Evolutionary conservation across 2,797 vertebrate species (phyloP).

Genomic region (Sebastes glaucus): DNA sequence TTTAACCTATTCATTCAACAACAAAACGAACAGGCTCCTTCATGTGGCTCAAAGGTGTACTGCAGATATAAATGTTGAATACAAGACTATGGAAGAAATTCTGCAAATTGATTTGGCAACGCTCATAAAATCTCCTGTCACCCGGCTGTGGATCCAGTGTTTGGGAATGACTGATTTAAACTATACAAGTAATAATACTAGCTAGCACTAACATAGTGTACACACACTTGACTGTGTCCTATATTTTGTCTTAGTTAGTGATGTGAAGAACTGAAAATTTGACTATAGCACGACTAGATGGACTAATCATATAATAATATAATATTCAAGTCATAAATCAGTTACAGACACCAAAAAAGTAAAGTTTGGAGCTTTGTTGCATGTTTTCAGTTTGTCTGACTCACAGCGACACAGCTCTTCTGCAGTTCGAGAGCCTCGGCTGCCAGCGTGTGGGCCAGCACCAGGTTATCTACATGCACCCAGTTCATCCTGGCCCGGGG

Average conservation of each 20-base stretch:
- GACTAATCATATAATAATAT: too few relatives aligned
- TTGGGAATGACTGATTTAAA: too few relatives aligned
- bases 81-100: too few relatives aligned
- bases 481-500: constrained; percentile 89
- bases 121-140: too few relatives aligned
- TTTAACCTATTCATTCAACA: neutral
- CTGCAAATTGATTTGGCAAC: too few relatives aligned
- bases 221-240: neutral
- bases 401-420: constrained; percentile 88
- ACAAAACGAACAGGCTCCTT: too few relatives aligned
- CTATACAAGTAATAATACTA: neutral
- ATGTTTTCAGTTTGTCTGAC: constrained; percentile 51
- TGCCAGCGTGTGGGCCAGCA: constrained; percentile 89
- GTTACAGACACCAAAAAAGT: neutral
- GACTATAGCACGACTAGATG: neutral
- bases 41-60: too few relatives aligned
- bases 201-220: neutral
- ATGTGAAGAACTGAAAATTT: neutral
- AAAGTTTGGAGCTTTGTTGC: neutral
- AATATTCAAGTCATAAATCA: too few relatives aligned
- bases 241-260: neutral
- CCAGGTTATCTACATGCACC: constrained; percentile 92
- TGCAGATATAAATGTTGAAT: too few relatives aligned
- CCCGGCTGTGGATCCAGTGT: too few relatives aligned
- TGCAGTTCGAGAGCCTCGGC: constrained; percentile 85